Percentiles rank a stretch among this genome's conserved stretches.
These are phyloP conservation scores for Caenorhabditis sp. DNA, from an alignment of 2,888 invertebrate species.

Conservation along the genomic window DNA sequence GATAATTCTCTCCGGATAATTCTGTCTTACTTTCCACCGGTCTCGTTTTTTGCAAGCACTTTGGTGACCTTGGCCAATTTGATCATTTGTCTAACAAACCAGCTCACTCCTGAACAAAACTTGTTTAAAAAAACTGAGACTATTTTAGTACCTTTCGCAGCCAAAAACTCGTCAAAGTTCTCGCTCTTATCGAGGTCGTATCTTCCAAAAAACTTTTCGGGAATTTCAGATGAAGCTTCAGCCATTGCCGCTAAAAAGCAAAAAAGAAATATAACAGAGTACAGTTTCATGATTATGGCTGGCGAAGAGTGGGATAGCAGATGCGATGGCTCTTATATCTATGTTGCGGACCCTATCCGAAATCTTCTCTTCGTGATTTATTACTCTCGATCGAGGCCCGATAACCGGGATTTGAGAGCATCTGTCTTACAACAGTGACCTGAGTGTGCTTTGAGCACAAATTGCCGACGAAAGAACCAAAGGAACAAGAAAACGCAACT, in stretches of 20 bases:
- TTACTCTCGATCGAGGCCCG: slow-evolving; percentile 24
- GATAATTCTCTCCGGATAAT: no score
- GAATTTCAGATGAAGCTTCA: slow-evolving; percentile 66
- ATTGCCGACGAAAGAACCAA: background rate
- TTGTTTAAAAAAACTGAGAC: background rate
- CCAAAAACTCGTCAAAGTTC: slow-evolving; percentile 82
- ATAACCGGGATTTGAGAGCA: slow-evolving; percentile 25
- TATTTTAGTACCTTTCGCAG: slow-evolving; percentile 74
- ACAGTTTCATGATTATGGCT: slow-evolving; percentile 31
- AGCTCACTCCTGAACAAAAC: slow-evolving; percentile 67
- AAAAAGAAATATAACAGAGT: slow-evolving; percentile 16
- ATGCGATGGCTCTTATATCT: slow-evolving; percentile 25
- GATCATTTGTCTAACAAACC: slow-evolving; percentile 79
- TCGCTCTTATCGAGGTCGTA: slow-evolving; percentile 80
- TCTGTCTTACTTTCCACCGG: slow-evolving; percentile 65
- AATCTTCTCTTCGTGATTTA: slow-evolving; percentile 38
- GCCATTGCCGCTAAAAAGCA: slow-evolving; percentile 56
- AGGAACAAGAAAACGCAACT: background rate
- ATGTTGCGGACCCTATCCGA: slow-evolving; percentile 13
- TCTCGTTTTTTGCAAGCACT: slow-evolving; percentile 65
- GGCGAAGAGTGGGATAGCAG: background rate
- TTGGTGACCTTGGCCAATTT: slow-evolving; percentile 79
- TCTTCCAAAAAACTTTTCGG: slow-evolving; percentile 78
- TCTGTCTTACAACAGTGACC: slow-evolving; percentile 45
- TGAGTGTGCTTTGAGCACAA: slow-evolving; percentile 27